phyloP scores from a whole-genome alignment of 1,140 invertebrate genomes.

The Brachionus koreanus region DNA sequence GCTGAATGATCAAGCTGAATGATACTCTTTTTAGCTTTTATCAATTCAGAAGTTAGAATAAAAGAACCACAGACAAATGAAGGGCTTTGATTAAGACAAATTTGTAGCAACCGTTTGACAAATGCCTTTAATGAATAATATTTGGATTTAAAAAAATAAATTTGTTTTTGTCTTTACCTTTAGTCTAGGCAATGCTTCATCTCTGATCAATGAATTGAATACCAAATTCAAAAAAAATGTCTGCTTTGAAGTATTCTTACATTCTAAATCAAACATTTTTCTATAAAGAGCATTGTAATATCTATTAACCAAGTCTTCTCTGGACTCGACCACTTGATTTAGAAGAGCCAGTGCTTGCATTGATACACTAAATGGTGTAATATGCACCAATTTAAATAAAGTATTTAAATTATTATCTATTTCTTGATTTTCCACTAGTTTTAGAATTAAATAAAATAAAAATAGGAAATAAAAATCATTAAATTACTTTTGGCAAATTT shows the following conservation, averaged over 20 bases:
- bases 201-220: constrained; percentile 75
- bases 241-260: constrained; percentile 70
- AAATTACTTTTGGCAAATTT: constrained; percentile 67
- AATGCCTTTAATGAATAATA: constrained; percentile 64
- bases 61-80: constrained; percentile 71
- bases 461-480: not conserved
- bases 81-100: constrained; percentile 63
- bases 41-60: constrained; percentile 73
- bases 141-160: not conserved
- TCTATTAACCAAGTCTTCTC: constrained; percentile 62
- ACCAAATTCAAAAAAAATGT: constrained; percentile 81
- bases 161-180: constrained; percentile 53
- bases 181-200: constrained; percentile 68
- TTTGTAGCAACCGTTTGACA: constrained; percentile 81
- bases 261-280: constrained; percentile 74
- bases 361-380: constrained; percentile 69
- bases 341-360: constrained; percentile 81
- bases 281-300: constrained; percentile 85
- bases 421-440: constrained; percentile 58
- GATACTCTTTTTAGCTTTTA: constrained; percentile 13
- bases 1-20: not conserved
- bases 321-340: constrained; percentile 71
- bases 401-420: constrained; percentile 72
- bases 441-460: not conserved
- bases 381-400: constrained; percentile 83